phyloP scores from a whole-genome alignment of 2,113 vertebrate genomes.

The Phyllostomus discolor region DNA sequence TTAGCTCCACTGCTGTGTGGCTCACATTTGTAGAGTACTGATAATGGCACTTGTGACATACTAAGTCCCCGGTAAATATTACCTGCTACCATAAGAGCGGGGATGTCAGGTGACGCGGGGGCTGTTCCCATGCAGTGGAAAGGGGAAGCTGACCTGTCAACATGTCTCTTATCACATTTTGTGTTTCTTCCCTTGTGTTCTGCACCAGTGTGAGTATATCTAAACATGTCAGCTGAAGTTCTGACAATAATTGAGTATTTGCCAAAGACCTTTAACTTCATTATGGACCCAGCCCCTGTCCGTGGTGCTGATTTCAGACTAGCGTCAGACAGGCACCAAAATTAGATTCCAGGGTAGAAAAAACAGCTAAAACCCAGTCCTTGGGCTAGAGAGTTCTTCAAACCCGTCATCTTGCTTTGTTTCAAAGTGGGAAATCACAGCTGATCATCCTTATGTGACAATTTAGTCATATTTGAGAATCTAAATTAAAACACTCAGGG shows the following conservation, averaged over 20 bases:
- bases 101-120: not conserved
- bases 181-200: not conserved
- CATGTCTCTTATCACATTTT: not conserved
- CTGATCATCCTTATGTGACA: too few species aligned
- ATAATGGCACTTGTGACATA: fast-evolving
- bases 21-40: not conserved
- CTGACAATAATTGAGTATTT: not conserved
- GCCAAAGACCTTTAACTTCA: not conserved
- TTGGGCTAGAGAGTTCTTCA: not conserved
- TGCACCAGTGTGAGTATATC: not conserved
- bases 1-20: not conserved
- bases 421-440: not conserved
- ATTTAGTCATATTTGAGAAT: not conserved
- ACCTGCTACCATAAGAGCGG: not conserved
- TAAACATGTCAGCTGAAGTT: not conserved
- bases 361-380: not conserved
- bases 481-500: not conserved
- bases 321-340: not conserved
- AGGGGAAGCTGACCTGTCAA: not conserved
- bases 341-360: not conserved
- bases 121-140: not conserved
- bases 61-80: not conserved
- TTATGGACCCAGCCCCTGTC: not conserved
- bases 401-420: not conserved
- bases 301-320: not conserved